These are phyloP conservation scores for Aricia artaxerxes DNA, from an alignment of 2,888 invertebrate genomes.

Conservation along the genomic window DNA sequence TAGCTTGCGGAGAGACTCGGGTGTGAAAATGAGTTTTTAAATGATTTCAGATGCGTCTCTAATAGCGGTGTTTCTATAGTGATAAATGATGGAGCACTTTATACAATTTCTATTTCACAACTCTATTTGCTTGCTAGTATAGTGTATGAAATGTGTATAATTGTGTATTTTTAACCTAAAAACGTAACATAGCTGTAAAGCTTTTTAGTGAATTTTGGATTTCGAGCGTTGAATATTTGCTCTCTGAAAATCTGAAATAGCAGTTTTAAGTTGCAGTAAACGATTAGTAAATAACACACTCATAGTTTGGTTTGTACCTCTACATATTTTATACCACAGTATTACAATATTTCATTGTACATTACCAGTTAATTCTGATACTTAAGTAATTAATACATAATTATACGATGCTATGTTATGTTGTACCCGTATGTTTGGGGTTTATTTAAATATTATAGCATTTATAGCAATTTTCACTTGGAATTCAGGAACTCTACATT, in stretches of 20 bases:
- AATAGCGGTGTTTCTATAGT: conserved; percentile 23
- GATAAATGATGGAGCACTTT: conserved; percentile 11
- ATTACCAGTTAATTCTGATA: too few relatives aligned
- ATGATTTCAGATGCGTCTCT: conserved; percentile 59
- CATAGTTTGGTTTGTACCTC: too few relatives aligned
- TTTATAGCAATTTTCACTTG: too few relatives aligned
- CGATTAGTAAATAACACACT: neutral
- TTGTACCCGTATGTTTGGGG: too few relatives aligned
- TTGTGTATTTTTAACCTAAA: conserved; percentile 14
- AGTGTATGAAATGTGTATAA: neutral
- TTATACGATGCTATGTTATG: too few relatives aligned
- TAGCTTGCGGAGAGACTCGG: conserved; percentile 71
- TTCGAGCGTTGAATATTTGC: neutral
- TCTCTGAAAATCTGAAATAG: neutral
- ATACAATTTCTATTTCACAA: conserved; percentile 18
- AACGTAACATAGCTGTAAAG: neutral
- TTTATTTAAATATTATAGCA: too few relatives aligned
- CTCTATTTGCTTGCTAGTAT: neutral
- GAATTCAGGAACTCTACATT: too few relatives aligned
- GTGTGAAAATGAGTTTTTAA: conserved; percentile 64
- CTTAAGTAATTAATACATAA: too few relatives aligned
- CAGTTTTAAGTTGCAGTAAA: neutral
- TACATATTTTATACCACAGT: too few relatives aligned
- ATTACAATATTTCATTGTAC: too few relatives aligned
- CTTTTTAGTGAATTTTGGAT: neutral